Evolutionary conservation across 2,797 vertebrate genomes (phyloP).

Genomic region (Nyctalus aviator): DNA sequence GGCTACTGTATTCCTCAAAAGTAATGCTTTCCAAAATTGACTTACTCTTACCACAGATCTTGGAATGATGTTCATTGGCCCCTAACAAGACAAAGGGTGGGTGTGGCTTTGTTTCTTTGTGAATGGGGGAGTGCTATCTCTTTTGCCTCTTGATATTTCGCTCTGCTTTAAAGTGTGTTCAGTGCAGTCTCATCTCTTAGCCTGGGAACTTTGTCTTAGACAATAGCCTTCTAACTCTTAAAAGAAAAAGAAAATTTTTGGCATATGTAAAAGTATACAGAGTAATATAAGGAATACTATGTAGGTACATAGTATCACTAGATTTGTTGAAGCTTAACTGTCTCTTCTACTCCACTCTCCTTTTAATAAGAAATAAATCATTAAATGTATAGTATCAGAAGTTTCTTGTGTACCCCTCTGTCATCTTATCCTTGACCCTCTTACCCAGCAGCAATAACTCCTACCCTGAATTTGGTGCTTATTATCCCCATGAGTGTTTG

Average conservation of each 20-base stretch:
- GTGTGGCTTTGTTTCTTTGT: conserved; percentile 7
- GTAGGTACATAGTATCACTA: not conserved
- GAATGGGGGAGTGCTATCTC: not conserved
- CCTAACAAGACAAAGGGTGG: not conserved
- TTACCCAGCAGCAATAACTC: not conserved
- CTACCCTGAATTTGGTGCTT: conserved; percentile 6
- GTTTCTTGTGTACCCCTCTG: not conserved
- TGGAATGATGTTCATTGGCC: conserved; percentile 6
- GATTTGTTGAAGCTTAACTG: conserved; percentile 12
- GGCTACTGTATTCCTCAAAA: conserved; percentile 36
- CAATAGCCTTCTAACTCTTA: not conserved
- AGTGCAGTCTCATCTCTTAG: not conserved
- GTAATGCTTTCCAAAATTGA: conserved; percentile 38
- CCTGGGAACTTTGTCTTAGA: not conserved
- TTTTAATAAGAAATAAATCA: conserved; percentile 30
- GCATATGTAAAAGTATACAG: not conserved
- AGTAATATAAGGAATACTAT: not conserved
- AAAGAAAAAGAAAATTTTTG: not conserved
- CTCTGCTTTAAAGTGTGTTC: not conserved
- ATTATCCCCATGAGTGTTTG: conserved; percentile 25
- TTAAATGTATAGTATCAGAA: conserved; percentile 21
- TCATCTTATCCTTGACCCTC: conserved; percentile 18
- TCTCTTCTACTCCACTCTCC: conserved; percentile 5
- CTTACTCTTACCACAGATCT: not conserved
- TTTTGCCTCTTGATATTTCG: not conserved